phyloP scores from a whole-genome alignment of 1,140 invertebrate genomes.

The Odontomachus brunneus region DNA sequence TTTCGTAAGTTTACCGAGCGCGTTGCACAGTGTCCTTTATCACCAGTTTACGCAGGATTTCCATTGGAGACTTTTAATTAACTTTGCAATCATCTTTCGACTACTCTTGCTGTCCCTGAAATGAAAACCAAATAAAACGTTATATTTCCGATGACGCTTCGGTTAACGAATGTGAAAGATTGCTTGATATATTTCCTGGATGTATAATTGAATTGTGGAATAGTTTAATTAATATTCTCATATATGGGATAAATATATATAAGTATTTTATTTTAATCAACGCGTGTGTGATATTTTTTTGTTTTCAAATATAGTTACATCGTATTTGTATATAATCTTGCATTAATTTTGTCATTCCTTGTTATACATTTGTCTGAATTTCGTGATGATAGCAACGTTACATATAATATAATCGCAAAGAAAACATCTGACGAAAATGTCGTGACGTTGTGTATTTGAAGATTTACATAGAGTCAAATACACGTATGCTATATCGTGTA shows the following conservation, averaged over 20 bases:
- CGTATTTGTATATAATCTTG: too few relatives aligned
- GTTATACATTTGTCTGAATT: too few relatives aligned
- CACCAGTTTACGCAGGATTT: conserved; percentile 18
- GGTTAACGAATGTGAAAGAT: not conserved
- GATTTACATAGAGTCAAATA: conserved; percentile 35
- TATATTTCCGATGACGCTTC: not conserved
- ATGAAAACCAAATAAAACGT: not conserved
- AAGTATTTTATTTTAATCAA: too few relatives aligned
- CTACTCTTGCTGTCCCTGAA: too few relatives aligned
- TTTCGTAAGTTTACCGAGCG: conserved; percentile 35
- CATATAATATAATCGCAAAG: not conserved
- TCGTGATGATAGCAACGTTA: not conserved
- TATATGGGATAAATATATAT: not conserved
- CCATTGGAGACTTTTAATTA: conserved; percentile 8
- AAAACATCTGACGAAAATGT: not conserved
- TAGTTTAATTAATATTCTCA: too few relatives aligned
- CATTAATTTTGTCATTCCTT: too few relatives aligned
- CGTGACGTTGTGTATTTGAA: not conserved
- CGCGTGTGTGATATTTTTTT: too few relatives aligned
- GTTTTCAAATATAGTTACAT: too few relatives aligned
- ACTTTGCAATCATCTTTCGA: not conserved
- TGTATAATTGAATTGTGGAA: too few relatives aligned
- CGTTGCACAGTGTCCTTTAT: conserved; percentile 16
- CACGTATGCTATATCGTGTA: not conserved
- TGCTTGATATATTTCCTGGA: too few relatives aligned